Percentiles rank a stretch among this genome's conserved stretches.
Evolutionary conservation across 64 coral and sea anemone genomes (phyloP).

Genomic region (Acropora tenuis): DNA sequence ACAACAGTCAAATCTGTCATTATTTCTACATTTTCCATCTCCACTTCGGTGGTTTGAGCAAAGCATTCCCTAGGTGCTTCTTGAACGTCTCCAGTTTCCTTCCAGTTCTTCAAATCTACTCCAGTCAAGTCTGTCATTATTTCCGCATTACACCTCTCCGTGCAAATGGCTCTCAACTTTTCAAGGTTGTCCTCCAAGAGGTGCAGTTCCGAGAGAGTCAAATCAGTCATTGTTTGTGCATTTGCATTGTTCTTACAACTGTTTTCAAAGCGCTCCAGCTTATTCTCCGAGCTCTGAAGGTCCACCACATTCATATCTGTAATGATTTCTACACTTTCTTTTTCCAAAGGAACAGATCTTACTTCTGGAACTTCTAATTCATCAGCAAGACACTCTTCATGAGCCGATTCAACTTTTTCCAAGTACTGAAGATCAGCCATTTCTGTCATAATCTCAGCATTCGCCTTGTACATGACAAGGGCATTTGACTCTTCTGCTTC

Average conservation of each 20-base stretch:
- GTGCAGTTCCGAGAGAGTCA: not conserved
- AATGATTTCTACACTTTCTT: conserved; percentile 5
- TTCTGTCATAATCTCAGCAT: conserved; percentile 35
- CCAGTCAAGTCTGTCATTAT: conserved; percentile 10
- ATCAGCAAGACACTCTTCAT: conserved; percentile 51
- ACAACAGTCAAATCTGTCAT: conserved; percentile 8
- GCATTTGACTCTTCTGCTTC: not conserved
- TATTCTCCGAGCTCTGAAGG: not conserved
- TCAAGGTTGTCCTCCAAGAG: not conserved
- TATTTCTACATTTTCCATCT: not conserved
- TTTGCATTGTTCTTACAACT: not conserved
- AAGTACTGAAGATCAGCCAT: conserved; percentile 47
- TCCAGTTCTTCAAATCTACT: not conserved
- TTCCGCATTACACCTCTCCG: not conserved
- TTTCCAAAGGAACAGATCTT: not conserved
- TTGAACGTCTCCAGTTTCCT: conserved; percentile 24
- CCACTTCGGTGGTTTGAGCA: not conserved
- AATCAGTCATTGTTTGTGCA: conserved; percentile 11
- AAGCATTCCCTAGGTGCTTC: not conserved
- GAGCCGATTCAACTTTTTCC: conserved; percentile 55
- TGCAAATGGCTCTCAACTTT: not conserved
- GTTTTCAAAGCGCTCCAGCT: not conserved
- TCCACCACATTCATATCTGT: not conserved
- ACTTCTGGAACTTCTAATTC: not conserved
- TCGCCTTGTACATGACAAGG: not conserved